Conservation (phyloP, 2,113 vertebrate species). For the Malurus melanocephalus region DNA sequence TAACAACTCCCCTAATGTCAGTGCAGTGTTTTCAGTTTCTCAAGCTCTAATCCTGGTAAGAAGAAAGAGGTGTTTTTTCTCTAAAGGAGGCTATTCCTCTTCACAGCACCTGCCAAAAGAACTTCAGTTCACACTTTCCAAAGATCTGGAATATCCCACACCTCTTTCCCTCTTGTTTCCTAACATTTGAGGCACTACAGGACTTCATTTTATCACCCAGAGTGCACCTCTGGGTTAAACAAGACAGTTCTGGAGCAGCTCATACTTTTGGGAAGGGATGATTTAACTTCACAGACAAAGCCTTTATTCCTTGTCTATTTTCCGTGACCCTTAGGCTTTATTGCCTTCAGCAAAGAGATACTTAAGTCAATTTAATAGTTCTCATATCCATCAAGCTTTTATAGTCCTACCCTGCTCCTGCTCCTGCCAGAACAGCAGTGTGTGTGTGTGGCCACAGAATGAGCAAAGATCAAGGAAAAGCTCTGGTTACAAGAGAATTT, state of each 20-base stretch:
- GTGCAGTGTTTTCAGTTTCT: background rate
- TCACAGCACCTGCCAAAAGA: background rate
- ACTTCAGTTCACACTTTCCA: background rate
- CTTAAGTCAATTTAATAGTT: background rate
- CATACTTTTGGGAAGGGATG: background rate
- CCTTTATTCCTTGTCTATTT: background rate
- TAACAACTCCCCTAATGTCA: background rate
- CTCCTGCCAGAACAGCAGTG: constrained; percentile 5
- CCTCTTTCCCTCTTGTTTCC: background rate
- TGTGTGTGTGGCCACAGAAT: constrained; percentile 24
- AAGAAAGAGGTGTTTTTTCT: background rate
- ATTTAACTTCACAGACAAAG: background rate
- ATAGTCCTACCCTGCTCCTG: background rate
- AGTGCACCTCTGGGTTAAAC: background rate
- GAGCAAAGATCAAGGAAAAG: constrained; percentile 3
- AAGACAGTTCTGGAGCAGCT: background rate
- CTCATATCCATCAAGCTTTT: background rate
- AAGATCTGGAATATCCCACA: background rate
- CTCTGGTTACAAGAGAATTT: background rate
- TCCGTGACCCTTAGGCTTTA: background rate
- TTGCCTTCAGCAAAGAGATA: background rate
- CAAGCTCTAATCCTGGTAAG: background rate
- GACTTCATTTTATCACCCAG: background rate
- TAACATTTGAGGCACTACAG: background rate
- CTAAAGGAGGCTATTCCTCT: background rate